Evolutionary conservation across 2,888 invertebrate genomes (phyloP).

Genomic region (Carabus problematicus): DNA sequence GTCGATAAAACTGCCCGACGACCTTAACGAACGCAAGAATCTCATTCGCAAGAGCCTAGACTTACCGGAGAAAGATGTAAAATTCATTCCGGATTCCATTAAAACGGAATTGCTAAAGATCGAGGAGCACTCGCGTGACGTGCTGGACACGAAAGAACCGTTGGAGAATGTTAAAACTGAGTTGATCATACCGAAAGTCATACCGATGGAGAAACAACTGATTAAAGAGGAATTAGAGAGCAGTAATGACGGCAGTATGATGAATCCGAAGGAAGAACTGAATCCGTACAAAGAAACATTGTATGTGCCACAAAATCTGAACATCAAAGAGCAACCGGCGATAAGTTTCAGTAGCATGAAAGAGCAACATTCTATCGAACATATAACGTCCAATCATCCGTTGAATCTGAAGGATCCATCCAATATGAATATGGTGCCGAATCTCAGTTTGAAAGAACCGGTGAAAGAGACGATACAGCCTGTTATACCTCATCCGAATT

Average conservation of each 20-base stretch:
- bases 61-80: constrained; percentile 41
- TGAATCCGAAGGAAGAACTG: constrained; percentile 25
- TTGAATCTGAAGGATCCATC: constrained; percentile 43
- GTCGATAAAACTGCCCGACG: constrained; percentile 57
- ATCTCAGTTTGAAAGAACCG: constrained; percentile 17
- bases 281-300: constrained; percentile 48
- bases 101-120: constrained; percentile 17
- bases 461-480: constrained; percentile 50
- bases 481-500: constrained; percentile 53
- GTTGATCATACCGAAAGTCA: constrained; percentile 68
- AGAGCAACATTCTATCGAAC: constrained; percentile 48
- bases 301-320: constrained; percentile 53
- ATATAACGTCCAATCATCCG: constrained; percentile 46
- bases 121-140: constrained; percentile 51
- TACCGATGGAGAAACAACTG: constrained; percentile 62
- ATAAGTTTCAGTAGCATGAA: constrained; percentile 52
- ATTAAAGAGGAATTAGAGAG: constrained; percentile 56
- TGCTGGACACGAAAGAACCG: constrained; percentile 53
- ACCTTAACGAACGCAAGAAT: constrained; percentile 58
- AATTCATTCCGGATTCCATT: constrained; percentile 45
- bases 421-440: constrained; percentile 21
- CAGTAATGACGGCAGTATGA: constrained; percentile 51
- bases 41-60: constrained; percentile 52
- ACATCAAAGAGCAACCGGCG: constrained; percentile 49
- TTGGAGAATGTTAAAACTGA: constrained; percentile 64